phyloP scores from a whole-genome alignment of 2,888 invertebrate genomes.

The Meteorus cinctellus region DNA sequence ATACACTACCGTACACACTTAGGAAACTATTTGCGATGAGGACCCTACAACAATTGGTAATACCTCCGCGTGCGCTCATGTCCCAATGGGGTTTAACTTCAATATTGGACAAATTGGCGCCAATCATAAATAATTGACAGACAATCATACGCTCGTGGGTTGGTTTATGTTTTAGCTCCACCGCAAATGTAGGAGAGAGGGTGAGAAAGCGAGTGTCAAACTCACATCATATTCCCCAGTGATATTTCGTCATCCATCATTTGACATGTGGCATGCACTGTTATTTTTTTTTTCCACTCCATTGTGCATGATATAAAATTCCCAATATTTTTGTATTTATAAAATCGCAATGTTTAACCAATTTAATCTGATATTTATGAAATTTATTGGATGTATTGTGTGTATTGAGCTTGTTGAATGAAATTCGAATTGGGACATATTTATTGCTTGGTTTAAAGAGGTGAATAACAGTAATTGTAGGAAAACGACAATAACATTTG shows the following conservation, averaged over 20 bases:
- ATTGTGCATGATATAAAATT: not conserved
- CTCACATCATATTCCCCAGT: constrained; percentile 29
- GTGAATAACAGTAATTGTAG: no score
- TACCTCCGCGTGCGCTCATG: constrained; percentile 41
- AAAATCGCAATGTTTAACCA: not conserved
- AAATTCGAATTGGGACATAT: no score
- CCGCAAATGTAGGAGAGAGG: constrained; percentile 4
- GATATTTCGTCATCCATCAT: constrained; percentile 32
- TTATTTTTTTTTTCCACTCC: not conserved
- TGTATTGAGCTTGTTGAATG: no score
- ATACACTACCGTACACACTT: constrained; percentile 5
- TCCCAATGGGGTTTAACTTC: constrained; percentile 61
- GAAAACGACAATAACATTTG: no score
- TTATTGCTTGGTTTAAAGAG: no score
- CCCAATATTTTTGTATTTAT: not conserved
- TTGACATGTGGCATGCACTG: constrained; percentile 8
- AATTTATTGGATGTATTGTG: no score
- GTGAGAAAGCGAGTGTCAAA: not conserved
- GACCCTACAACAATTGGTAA: constrained; percentile 57
- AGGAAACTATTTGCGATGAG: constrained; percentile 14
- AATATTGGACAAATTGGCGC: constrained; percentile 67
- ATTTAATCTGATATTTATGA: no score
- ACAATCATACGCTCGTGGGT: constrained; percentile 60
- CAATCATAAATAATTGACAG: constrained; percentile 72
- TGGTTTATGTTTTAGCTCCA: constrained; percentile 40